Base-by-base conservation (phyloP, 2,797 vertebrate genomes). In the Austrolebias charrua region DNA sequence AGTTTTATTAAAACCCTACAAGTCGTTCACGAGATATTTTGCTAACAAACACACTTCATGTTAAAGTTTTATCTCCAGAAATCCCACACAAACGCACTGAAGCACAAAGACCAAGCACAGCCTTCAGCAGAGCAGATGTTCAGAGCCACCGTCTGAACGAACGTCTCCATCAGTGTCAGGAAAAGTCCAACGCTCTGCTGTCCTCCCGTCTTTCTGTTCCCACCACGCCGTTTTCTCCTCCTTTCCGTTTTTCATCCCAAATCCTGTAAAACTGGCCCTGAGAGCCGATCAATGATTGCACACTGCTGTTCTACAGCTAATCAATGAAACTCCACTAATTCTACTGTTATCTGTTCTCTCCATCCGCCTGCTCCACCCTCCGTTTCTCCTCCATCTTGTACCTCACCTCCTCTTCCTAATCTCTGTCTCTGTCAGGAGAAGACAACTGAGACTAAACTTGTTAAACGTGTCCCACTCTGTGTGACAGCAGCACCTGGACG, bases 301-400 rank as follows among this genome's bases (percentile, higher is more conserved):
- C 60, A 63, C 80, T 79, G 71, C 71, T 66, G 55, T 80, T 82
- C 69, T 87, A 88, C 86, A 90, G 85, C 77, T 84, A 90, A 90
- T 89, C 88, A 86, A 90, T 90, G 80, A 63, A 60, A 75, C 68
- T 73, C 69, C 50, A 79, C 84, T 89, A 85, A 90, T 89, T 86
- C 86, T 76, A 69, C 74, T 53, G 67, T 83, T 90, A 90, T 90
- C 89, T 84, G 75, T 77, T 73, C 78, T 85, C 81, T 87, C 85
- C 82, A 85, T 89, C 80, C n/a, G 65, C 76, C 60, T 58, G 69
- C 71, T 75, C 63, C 68, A 42, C 2, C 62, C 33, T n/a, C 62
- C 51, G 0, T 33, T 24, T 58, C 62, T 58, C 53, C 51, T 76
- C 53, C 63, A 76, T 50, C 68, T 38, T 20, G 16, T 55, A 2